Conservation (phyloP, 1,140 invertebrate genomes). For the Mactra quadrangularis region DNA sequence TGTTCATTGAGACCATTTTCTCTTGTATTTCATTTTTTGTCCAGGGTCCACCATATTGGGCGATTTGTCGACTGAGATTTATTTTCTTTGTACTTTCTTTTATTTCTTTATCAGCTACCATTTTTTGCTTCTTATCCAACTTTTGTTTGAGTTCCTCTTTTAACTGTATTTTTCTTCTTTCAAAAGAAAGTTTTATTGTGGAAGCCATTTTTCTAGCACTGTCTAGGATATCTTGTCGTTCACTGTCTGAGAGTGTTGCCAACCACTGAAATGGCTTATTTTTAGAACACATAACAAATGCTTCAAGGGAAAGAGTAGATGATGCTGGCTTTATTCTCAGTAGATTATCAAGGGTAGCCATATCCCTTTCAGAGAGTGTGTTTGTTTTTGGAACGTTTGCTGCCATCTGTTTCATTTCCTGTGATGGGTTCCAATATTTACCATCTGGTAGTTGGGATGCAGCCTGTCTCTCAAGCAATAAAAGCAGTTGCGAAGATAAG, state of each 20-base stretch:
- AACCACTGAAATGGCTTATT: neutral
- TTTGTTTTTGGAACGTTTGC: conserved; percentile 28
- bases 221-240: neutral
- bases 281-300: neutral
- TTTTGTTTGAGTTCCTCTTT: neutral
- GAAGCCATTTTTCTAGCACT: neutral
- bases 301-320: neutral
- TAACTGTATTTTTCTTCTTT: neutral
- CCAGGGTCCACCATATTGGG: neutral
- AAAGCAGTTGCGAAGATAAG: neutral
- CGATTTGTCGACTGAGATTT: neutral
- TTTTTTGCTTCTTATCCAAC: neutral
- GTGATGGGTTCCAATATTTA: conserved; percentile 10
- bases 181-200: neutral
- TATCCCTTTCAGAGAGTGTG: conserved; percentile 23
- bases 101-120: neutral
- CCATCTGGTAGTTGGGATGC: conserved; percentile 29
- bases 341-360: conserved; percentile 35
- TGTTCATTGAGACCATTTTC: neutral
- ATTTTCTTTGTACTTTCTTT: neutral
- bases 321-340: conserved; percentile 7
- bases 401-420: no score
- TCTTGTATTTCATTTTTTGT: neutral
- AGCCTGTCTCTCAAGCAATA: conserved; percentile 38
- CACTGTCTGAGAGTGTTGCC: neutral